These are phyloP conservation scores for Portunus trituberculatus DNA, from an alignment of 1,140 invertebrate species.

Conservation along the genomic window DNA sequence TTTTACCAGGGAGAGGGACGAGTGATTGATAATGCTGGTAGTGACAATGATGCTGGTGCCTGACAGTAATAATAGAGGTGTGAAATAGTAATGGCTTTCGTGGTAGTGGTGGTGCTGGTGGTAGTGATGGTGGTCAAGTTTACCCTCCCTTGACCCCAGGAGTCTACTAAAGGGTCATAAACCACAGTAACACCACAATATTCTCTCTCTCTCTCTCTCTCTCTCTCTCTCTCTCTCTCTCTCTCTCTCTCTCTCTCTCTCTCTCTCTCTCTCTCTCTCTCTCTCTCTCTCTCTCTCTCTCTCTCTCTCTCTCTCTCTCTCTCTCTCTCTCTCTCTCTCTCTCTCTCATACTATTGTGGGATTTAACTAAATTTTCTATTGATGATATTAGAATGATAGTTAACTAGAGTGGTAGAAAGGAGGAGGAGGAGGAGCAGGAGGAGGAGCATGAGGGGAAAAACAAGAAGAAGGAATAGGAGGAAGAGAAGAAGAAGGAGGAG, in stretches of 20 bases:
- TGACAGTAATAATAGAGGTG: neutral
- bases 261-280: conserved; percentile 17
- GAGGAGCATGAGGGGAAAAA: neutral
- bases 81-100: neutral
- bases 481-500: too few species aligned
- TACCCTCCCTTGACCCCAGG: neutral
- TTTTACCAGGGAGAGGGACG: too few species aligned
- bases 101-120: neutral
- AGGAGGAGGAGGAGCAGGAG: neutral
- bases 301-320: too few species aligned
- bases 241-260: conserved; percentile 11
- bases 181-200: neutral
- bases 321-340: neutral
- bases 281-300: conserved; percentile 1
- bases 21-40: neutral
- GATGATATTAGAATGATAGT: too few species aligned
- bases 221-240: conserved; percentile 11
- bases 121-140: neutral
- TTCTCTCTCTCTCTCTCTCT: conserved; percentile 16
- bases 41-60: neutral
- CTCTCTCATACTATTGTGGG: neutral
- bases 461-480: neutral
- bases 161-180: neutral
- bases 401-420: neutral
- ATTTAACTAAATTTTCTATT: neutral